phyloP scores from a whole-genome alignment of 2,113 vertebrate species.

The Cyphomyrus plagiostoma region DNA sequence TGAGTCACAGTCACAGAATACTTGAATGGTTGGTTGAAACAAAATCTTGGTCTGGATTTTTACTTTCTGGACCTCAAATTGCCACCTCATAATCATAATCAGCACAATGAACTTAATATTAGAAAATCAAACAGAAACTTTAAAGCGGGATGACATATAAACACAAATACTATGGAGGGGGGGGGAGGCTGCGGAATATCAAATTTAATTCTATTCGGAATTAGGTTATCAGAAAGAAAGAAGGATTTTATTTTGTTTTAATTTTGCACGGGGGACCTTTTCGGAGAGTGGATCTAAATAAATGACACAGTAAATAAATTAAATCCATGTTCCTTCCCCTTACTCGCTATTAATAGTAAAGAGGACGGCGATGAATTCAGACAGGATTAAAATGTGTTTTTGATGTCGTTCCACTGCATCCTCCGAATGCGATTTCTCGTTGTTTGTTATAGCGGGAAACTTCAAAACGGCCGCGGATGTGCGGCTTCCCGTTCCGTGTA shows the following conservation, averaged over 20 bases:
- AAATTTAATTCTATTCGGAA: slow-evolving; percentile 35
- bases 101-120: not conserved
- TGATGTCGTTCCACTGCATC: slow-evolving; percentile 63
- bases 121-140: slow-evolving; percentile 14
- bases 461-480: slow-evolving; percentile 27
- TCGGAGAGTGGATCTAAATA: slow-evolving; percentile 34
- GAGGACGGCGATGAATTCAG: slow-evolving; percentile 57
- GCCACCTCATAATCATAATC: not conserved
- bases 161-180: slow-evolving; percentile 14
- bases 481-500: slow-evolving; percentile 9
- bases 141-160: slow-evolving; percentile 2
- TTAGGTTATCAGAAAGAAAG: slow-evolving; percentile 48
- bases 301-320: slow-evolving; percentile 57
- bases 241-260: slow-evolving; percentile 40
- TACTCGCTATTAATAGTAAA: slow-evolving; percentile 61
- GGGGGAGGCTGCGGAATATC: not conserved
- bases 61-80: no score
- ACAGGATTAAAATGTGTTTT: slow-evolving; percentile 62
- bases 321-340: slow-evolving; percentile 54
- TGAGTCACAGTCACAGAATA: no score
- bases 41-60: no score
- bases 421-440: slow-evolving; percentile 50
- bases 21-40: no score
- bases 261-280: slow-evolving; percentile 42
- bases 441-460: slow-evolving; percentile 37